Percentiles rank a stretch among this genome's conserved stretches.
Conservation (phyloP, 2,797 vertebrate species). For the Ctenopoma multispine region DNA sequence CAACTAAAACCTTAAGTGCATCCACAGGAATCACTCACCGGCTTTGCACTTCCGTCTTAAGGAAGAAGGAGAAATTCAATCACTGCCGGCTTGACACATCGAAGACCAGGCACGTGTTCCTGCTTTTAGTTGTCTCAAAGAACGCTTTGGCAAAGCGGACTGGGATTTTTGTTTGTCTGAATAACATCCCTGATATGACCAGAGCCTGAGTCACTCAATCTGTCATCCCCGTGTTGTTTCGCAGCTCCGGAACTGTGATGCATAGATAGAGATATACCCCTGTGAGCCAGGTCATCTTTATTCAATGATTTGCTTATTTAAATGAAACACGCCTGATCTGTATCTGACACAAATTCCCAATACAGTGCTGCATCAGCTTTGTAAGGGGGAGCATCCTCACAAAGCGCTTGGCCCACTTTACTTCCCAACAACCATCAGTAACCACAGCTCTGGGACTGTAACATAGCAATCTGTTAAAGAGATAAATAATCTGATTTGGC, state of each 20-base stretch:
- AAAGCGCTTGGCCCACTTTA: constrained; percentile 83
- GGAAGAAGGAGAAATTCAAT: constrained; percentile 89
- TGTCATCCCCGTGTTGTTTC: constrained; percentile 45
- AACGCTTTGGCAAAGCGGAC: constrained; percentile 69
- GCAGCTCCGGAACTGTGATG: constrained; percentile 39
- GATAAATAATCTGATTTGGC: constrained; percentile 97
- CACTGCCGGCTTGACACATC: constrained; percentile 79
- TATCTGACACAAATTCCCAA: constrained; percentile 80
- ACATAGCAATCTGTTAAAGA: constrained; percentile 93
- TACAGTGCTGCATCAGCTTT: constrained; percentile 67
- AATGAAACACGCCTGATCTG: constrained; percentile 81
- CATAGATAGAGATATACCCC: constrained; percentile 65
- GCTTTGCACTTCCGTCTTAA: constrained; percentile 89
- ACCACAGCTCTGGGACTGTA: constrained; percentile 91
- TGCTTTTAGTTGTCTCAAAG: constrained; percentile 81
- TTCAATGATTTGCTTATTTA: constrained; percentile 80
- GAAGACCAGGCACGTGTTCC: constrained; percentile 74
- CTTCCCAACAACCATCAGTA: constrained; percentile 82
- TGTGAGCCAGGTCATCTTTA: constrained; percentile 73
- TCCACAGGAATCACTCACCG: constrained; percentile 89
- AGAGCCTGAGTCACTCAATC: constrained; percentile 61
- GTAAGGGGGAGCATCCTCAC: constrained; percentile 64
- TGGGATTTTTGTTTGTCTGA: constrained; percentile 70
- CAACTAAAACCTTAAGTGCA: constrained; percentile 97
- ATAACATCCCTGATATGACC: constrained; percentile 73